Evolutionary conservation across 1,140 invertebrate species (phyloP).

Genomic region (Drosophila melanica): DNA sequence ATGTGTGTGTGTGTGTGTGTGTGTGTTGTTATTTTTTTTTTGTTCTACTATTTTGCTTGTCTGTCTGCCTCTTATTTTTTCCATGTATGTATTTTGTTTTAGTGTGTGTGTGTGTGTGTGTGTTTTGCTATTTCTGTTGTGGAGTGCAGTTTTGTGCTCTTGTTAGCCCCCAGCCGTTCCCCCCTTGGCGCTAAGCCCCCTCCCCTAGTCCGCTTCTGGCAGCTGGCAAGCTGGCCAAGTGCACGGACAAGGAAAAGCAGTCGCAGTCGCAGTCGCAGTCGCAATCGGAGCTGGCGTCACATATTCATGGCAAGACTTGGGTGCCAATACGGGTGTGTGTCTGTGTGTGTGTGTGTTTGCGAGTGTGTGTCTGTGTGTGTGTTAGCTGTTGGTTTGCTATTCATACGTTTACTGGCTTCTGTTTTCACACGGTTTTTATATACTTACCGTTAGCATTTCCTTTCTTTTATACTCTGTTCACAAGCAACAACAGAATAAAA

Average conservation of each 20-base stretch:
- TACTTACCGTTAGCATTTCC: conserved; percentile 42
- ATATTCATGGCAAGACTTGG: conserved; percentile 12
- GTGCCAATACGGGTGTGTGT: not conserved
- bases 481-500: too few species aligned
- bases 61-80: conserved; percentile 27
- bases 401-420: conserved; percentile 62
- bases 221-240: conserved; percentile 18
- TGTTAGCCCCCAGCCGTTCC: conserved; percentile 38
- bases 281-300: conserved; percentile 24
- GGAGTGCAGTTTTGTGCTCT: conserved; percentile 52
- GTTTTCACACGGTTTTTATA: conserved; percentile 68
- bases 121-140: conserved; percentile 39
- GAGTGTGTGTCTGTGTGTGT: not conserved
- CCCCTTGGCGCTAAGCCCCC: not conserved
- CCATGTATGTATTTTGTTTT: conserved; percentile 18
- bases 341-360: conserved; percentile 6
- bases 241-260: not conserved
- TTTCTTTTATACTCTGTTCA: conserved; percentile 17
- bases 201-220: too few species aligned
- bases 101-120: conserved; percentile 10
- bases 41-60: conserved; percentile 41
- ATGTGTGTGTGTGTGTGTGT: conserved; percentile 7
- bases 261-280: conserved; percentile 17
- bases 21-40: conserved; percentile 13
- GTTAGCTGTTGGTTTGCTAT: conserved; percentile 49